Base-by-base conservation (phyloP, 2,888 invertebrate genomes). In the Drosophila kuntzei region DNA sequence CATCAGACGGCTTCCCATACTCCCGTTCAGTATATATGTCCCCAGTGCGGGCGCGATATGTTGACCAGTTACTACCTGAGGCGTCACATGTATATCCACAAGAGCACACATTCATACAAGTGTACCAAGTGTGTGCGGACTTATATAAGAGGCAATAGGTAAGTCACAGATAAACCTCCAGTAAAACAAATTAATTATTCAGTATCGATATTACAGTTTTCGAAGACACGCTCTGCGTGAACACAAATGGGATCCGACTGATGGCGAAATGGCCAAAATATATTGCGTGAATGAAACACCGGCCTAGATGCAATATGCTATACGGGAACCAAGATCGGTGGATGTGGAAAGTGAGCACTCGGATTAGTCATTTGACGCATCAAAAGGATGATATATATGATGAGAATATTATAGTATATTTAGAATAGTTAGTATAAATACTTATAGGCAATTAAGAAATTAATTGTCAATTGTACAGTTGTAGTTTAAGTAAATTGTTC, bases 1-100 rank as follows among this genome's bases (percentile, higher is more conserved):
- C 90, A 90, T 66, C 86, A 78, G 62, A 89, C 87, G 12, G 79
- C 81, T 2, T 59, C 69, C 0, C 90, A 90, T 55, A 58, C 66
- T 8, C 71, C 63, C 4, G 70, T 68, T 1, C 77, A 76, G 6
- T 77, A 76, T 36, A 51, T 58, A 6, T 90, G 90, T 39, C 50
- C 62, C 0, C 44, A 79, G 49, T 91, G 90, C 49, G 76, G 76
- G 1, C 66, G 74, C 4, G 75, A 80, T 50, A 59, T 90, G 60
- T 18, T 70, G 3, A 80, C 79, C 4, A 66, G 73, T 29, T 58
- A 66, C 8, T 75, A 79, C 55, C 39, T 90, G 7, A 79, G 80
- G 16, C 58, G 68, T 20, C 91, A 91, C 37, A 71, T 87, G 71
- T 11, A 43, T 7, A 32, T 32, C 9, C 90, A 90, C 47, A 76